Evolutionary conservation across 2,797 vertebrate species (phyloP).

Genomic region (Spheniscus humboldti): DNA sequence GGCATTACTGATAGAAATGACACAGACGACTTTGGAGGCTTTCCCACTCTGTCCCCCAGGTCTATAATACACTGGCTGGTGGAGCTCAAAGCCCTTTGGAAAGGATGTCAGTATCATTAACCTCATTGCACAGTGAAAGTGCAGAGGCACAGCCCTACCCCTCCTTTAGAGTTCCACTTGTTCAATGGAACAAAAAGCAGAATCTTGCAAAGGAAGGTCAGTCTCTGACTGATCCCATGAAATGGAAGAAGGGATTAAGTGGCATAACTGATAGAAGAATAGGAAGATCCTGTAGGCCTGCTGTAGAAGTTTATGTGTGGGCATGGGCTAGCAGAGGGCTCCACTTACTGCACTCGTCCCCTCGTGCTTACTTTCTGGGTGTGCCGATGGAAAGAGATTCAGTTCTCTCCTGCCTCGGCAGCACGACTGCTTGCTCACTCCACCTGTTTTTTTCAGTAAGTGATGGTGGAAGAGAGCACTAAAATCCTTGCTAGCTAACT

Average conservation of each 20-base stretch:
- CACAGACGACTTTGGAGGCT: neutral
- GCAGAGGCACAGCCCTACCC: neutral
- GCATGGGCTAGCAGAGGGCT: neutral
- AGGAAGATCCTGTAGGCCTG: neutral
- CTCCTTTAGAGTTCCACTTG: neutral
- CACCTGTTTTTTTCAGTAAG: neutral
- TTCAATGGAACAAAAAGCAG: neutral
- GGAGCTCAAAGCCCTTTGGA: neutral
- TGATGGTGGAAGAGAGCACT: neutral
- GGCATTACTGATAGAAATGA: neutral
- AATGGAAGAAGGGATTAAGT: neutral
- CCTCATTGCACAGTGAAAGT: neutral
- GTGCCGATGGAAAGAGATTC: neutral
- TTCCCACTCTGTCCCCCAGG: neutral
- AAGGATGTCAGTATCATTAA: neutral
- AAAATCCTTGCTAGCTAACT: neutral
- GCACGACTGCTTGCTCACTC: fast-evolving
- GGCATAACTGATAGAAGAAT: neutral
- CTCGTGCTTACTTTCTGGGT: neutral
- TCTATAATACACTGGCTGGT: neutral
- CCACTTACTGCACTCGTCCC: neutral
- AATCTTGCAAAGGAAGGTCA: neutral
- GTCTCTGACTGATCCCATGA: neutral
- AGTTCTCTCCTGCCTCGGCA: neutral
- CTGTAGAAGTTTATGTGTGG: neutral